Base-by-base conservation (phyloP, 2,113 vertebrate species). In the Salvelinus fontinalis region DNA sequence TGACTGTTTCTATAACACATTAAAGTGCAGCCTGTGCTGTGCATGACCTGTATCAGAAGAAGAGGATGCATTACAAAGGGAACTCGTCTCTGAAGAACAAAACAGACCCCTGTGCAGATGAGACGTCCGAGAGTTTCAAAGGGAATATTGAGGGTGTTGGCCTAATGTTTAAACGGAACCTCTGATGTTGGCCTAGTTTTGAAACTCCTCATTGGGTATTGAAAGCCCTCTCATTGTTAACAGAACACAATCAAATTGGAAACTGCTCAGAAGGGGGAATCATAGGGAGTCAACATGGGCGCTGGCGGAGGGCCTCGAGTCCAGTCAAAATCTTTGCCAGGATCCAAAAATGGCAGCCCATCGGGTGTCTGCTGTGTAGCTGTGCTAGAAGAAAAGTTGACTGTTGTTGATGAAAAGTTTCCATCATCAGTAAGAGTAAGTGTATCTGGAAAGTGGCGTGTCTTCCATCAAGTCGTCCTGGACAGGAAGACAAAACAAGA, bases 391-490 rank as follows among this genome's bases (percentile, higher is more conserved):
- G 75, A 14, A 71, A n/a, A 20, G 78, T 49, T 27, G 24, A 66
- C 65, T 39, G 34, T 70, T 8, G 26, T 12, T 44, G 48, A 18
- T 54, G 59, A 67, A 3, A 13, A 4, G 11, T 13, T 20, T 79
- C 51, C 66, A 26, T 94, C 68, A 26, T 94, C 93, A 96, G 89
- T 96, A 95, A 84, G 87, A 90, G 89, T 96, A 95, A 84, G 87
- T 90, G 91, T 95, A 96, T 83, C 94, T 94, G 78, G 96, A 96
- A 85, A 97, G 92, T 0, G 95, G 96, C 0, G 95, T 95, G 86
- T 97, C 95, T 87, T 97, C 95, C 94, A 97, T 95, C 91, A 96
- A 91, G 87, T 97, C 96, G 79, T 96, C 96, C 96, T 97, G 84
- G 34, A 80, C 26, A 51, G 68, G 60, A 65, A 18, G 13, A 70